Evolutionary conservation across 2,113 vertebrate genomes (phyloP).

Genomic region (Heliornis fulica): DNA sequence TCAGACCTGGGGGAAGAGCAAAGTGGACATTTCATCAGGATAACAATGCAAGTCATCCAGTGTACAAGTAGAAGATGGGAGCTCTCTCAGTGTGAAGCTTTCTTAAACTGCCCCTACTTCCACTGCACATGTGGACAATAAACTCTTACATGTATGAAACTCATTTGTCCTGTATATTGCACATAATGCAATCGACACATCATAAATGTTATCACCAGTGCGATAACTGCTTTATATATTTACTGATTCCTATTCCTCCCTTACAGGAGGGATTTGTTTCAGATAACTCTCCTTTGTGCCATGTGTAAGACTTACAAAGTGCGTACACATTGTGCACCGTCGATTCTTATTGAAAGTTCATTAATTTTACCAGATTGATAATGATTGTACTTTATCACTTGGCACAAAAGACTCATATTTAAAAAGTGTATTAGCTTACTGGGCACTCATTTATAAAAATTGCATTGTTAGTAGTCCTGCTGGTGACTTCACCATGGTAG

Average conservation of each 20-base stretch:
- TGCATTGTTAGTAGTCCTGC: conserved; percentile 3
- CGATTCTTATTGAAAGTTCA: conserved; percentile 50
- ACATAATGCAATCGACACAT: not conserved
- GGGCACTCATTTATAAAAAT: conserved; percentile 61
- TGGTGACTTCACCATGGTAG: conserved; percentile 5
- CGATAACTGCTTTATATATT: conserved; percentile 2
- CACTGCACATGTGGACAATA: not conserved
- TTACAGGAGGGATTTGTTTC: conserved; percentile 41
- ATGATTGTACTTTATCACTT: conserved; percentile 45
- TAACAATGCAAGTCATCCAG: not conserved
- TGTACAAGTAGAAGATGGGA: not conserved
- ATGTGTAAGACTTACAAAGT: conserved; percentile 10
- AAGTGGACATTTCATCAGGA: not conserved
- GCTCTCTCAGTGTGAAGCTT: not conserved
- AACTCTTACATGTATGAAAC: not conserved
- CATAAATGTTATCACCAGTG: conserved; percentile 23
- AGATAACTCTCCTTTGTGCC: conserved; percentile 50
- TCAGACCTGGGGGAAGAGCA: not conserved
- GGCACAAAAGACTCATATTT: conserved; percentile 49
- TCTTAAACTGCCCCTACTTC: not conserved
- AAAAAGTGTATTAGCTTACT: conserved; percentile 48
- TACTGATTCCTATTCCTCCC: conserved; percentile 41
- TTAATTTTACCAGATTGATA: conserved; percentile 52
- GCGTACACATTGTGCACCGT: not conserved
- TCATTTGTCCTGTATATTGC: conserved; percentile 37